phyloP scores from a whole-genome alignment of 1,140 invertebrate genomes.

The Drusus annulatus region DNA sequence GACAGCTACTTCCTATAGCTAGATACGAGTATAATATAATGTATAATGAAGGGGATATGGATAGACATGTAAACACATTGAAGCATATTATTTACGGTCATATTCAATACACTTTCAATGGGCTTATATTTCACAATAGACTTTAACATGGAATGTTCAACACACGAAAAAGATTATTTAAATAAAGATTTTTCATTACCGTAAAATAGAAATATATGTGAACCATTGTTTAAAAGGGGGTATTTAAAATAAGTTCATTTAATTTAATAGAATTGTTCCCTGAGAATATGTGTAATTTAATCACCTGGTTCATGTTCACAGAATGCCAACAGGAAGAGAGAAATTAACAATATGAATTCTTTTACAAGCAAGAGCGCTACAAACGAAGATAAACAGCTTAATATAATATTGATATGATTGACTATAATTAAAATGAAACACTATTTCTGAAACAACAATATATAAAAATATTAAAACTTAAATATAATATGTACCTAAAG shows the following conservation, averaged over 20 bases:
- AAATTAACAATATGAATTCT: too few species aligned
- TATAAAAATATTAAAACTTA: conserved; percentile 43
- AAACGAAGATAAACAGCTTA: too few species aligned
- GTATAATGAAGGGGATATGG: conserved; percentile 17
- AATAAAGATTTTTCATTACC: conserved; percentile 7
- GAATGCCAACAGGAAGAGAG: too few species aligned
- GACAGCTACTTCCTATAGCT: conserved; percentile 6
- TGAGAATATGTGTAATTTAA: conserved; percentile 19
- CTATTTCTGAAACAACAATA: conserved; percentile 25
- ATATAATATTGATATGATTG: too few species aligned
- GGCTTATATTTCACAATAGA: conserved; percentile 21
- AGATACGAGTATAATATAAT: conserved; percentile 21
- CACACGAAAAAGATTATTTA: conserved; percentile 26
- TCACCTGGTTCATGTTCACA: background rate
- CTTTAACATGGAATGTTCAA: conserved; percentile 28
- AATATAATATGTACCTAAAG: conserved; percentile 5
- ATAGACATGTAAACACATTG: conserved; percentile 31
- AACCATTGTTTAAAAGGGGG: background rate
- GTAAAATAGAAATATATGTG: conserved; percentile 20
- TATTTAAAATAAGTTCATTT: conserved; percentile 13
- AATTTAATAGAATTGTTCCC: conserved; percentile 23
- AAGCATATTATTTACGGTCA: conserved; percentile 17
- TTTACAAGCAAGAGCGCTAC: too few species aligned
- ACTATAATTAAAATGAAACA: background rate
- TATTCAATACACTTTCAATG: conserved; percentile 1